Conservation (phyloP, 2,888 invertebrate genomes). For the Folsomia manolachei region DNA sequence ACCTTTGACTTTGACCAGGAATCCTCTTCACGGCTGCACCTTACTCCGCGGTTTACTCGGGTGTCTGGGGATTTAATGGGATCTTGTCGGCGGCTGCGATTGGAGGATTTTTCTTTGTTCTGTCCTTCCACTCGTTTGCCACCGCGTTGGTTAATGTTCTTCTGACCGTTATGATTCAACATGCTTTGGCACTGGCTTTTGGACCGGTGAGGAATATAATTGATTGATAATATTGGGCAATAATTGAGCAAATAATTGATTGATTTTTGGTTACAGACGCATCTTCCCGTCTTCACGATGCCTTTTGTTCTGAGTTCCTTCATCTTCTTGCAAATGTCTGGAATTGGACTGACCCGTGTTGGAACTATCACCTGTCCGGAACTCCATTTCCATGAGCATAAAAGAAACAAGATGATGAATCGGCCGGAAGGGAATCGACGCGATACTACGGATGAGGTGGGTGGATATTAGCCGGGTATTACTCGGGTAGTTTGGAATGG, state of each 20-base stretch:
- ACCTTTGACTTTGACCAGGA: no score
- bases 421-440: neutral
- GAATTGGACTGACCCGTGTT: slow-evolving; percentile 52
- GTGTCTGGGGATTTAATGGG: slow-evolving; percentile 57
- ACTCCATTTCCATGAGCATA: slow-evolving; percentile 52
- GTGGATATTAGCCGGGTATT: neutral
- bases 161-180: slow-evolving; percentile 54
- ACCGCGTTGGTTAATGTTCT: slow-evolving; percentile 53
- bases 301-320: slow-evolving; percentile 54
- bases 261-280: slow-evolving; percentile 34
- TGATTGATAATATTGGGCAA: no score
- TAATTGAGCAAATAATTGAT: neutral
- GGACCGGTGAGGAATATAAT: slow-evolving; percentile 49
- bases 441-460: slow-evolving; percentile 7
- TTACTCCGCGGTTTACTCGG: slow-evolving; percentile 53
- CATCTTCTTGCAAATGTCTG: slow-evolving; percentile 54
- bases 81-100: slow-evolving; percentile 55
- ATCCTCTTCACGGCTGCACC: slow-evolving; percentile 37
- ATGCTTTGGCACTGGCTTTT: slow-evolving; percentile 52
- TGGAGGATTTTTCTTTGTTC: slow-evolving; percentile 55
- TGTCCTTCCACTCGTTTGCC: slow-evolving; percentile 53
- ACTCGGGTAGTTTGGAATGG: no score
- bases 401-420: slow-evolving; percentile 19
- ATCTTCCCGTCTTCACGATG: slow-evolving; percentile 53
- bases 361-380: slow-evolving; percentile 53